Percentiles rank a stretch among this genome's conserved stretches.
These are phyloP conservation scores for Oreocharis arfaki DNA, from an alignment of 2,113 vertebrate genomes.

Conservation along the genomic window DNA sequence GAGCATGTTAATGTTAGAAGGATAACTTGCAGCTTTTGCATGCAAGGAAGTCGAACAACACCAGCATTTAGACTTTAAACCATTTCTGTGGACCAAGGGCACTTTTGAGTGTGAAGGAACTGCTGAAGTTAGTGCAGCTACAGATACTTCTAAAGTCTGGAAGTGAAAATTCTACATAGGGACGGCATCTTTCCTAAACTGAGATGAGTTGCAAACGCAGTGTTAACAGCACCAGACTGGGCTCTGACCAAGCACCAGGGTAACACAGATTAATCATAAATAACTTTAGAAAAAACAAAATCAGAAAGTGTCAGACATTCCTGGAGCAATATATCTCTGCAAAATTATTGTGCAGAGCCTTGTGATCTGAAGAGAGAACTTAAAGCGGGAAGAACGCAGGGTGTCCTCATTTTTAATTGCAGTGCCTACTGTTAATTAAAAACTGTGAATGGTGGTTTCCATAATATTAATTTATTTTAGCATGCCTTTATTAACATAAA, in stretches of 20 bases:
- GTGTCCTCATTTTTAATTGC: constrained; percentile 16
- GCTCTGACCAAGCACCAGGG: not conserved
- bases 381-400: not conserved
- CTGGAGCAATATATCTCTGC: not conserved
- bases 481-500: constrained; percentile 50
- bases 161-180: not conserved
- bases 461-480: constrained; percentile 27
- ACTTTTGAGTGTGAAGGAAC: not conserved
- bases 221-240: not conserved
- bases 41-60: not conserved
- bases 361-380: not conserved
- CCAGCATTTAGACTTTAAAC: not conserved
- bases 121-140: not conserved
- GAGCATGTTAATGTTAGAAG: not conserved
- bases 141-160: not conserved
- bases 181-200: not conserved
- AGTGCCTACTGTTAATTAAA: constrained; percentile 54
- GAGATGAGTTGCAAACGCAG: not conserved
- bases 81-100: not conserved
- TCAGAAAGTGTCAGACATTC: not conserved
- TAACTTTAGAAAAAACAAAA: not conserved
- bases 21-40: not conserved
- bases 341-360: not conserved
- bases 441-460: constrained; percentile 39
- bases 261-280: not conserved